Evolutionary conservation across 1,140 invertebrate species (phyloP).

Genomic region (Aphaenogaster floridana): DNA sequence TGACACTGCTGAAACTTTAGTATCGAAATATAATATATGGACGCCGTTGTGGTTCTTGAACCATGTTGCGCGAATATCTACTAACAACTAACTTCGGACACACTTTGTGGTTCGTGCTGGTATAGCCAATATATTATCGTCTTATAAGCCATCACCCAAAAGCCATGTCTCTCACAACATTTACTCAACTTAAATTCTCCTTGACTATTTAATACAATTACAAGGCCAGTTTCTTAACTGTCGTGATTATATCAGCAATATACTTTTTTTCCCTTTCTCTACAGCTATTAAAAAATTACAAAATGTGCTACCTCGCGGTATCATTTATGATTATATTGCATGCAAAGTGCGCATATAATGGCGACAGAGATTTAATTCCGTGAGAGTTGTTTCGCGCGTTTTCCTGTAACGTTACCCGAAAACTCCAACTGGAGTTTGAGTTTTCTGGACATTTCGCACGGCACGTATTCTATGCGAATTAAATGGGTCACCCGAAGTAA

Average conservation of each 20-base stretch:
- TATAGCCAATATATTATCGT: constrained; percentile 39
- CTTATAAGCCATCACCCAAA: constrained; percentile 40
- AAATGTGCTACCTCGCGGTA: neutral
- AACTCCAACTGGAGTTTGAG: constrained; percentile 59
- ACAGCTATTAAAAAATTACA: neutral
- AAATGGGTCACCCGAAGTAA: constrained; percentile 72
- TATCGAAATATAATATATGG: constrained; percentile 23
- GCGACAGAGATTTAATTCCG: constrained; percentile 55
- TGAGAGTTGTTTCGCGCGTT: constrained; percentile 57
- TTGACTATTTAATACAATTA: neutral
- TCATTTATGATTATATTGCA: constrained; percentile 14
- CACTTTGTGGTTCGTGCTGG: constrained; percentile 28
- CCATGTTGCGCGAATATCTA: constrained; percentile 48
- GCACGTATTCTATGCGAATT: constrained; percentile 70
- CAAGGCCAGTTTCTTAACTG: neutral
- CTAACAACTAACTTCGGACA: constrained; percentile 41
- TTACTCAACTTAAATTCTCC: constrained; percentile 15
- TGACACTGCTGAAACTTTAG: constrained; percentile 20
- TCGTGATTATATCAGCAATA: neutral
- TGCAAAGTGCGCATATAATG: constrained; percentile 44
- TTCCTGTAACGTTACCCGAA: constrained; percentile 51
- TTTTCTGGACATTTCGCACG: constrained; percentile 47
- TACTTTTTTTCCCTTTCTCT: neutral
- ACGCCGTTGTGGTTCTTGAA: constrained; percentile 38
- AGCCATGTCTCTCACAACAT: constrained; percentile 23